Evolutionary conservation across 92 coral and sea anemone genomes (phyloP), one percentile per base, ranked within the genome.

Genomic region (Phenganax subtilis): DNA sequence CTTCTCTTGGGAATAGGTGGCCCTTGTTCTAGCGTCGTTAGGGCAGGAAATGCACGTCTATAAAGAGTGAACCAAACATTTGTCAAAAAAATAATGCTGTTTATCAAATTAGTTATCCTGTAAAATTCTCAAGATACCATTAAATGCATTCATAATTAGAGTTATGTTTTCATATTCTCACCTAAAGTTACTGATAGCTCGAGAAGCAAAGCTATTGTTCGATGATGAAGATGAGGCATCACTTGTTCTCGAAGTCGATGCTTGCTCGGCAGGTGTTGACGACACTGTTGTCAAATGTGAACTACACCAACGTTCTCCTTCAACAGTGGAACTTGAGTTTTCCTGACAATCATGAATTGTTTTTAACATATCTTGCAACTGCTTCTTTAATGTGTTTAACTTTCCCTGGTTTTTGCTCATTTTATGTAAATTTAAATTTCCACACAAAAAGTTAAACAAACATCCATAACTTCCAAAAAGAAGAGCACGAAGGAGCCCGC

Each of bases 1-100:
- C 51, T 12, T 57, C 67, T 20, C 64, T 75, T 75, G 37, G 61
- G 61, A 54, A 25, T 9, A 75, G 63, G 64, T 12, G 62, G 29
- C 20, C 63, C 64, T 29, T 56, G 63, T 60, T 71, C 47, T 75
- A 81, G 82, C 52, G 75, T 74, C n/a, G 72, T 25, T 25, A 84
- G 63, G 73, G 57, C 81, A 59, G 86, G 86, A 75, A 83, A 83
- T 75, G 86, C 86, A 75, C 12, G 86, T 63, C 86, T 84, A 71
- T 69, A 83, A 12, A 71, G 30, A 72, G 10, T 17, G 31, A 65
- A 65, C 10, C 10, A 17, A 65, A 65, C 10, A 12, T 65, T 65
- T 28, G 31, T 17, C 71, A 17, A 17, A 4, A 20, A 65, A 3
- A 10, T 17, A 17, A 10, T 65, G 30, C 28, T 17, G 27, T 65